These are phyloP conservation scores for Podarcis lilfordi DNA, from an alignment of 2,797 vertebrate species.

Conservation along the genomic window DNA sequence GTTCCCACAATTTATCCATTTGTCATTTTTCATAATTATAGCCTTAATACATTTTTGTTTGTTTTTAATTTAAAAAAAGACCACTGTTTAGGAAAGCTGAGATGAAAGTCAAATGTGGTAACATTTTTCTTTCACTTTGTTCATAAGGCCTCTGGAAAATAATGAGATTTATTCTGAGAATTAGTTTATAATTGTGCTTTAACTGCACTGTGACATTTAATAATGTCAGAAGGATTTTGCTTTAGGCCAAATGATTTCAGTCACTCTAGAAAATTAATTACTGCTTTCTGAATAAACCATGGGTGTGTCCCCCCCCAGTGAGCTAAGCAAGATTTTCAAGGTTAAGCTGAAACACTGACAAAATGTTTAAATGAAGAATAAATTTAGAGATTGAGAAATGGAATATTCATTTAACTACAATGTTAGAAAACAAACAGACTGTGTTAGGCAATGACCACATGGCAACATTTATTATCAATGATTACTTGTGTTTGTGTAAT, in stretches of 20 bases:
- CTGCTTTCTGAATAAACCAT: slow-evolving; percentile 66
- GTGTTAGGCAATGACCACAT: background rate
- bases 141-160: slow-evolving; percentile 72
- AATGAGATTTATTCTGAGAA: slow-evolving; percentile 81
- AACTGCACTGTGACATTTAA: slow-evolving; percentile 79
- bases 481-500: background rate
- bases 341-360: slow-evolving; percentile 69
- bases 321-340: slow-evolving; percentile 71
- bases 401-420: background rate
- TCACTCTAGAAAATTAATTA: slow-evolving; percentile 77
- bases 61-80: background rate
- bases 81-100: slow-evolving; percentile 58
- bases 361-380: slow-evolving; percentile 44
- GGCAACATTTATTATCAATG: background rate
- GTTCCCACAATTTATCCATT: slow-evolving; percentile 6
- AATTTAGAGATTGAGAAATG: slow-evolving; percentile 20
- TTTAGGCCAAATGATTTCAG: slow-evolving; percentile 77
- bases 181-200: slow-evolving; percentile 81
- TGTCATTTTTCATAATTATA: slow-evolving; percentile 49
- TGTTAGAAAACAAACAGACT: background rate
- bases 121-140: slow-evolving; percentile 71
- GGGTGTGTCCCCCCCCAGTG: slow-evolving; percentile 23
- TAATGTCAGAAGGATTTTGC: slow-evolving; percentile 81
- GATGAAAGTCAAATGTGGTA: slow-evolving; percentile 67
- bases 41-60: background rate